Evolutionary conservation across 2,797 vertebrate genomes (phyloP), one percentile per base, ranked within the genome.

Genomic region (Phrynocephalus vlangalii): DNA sequence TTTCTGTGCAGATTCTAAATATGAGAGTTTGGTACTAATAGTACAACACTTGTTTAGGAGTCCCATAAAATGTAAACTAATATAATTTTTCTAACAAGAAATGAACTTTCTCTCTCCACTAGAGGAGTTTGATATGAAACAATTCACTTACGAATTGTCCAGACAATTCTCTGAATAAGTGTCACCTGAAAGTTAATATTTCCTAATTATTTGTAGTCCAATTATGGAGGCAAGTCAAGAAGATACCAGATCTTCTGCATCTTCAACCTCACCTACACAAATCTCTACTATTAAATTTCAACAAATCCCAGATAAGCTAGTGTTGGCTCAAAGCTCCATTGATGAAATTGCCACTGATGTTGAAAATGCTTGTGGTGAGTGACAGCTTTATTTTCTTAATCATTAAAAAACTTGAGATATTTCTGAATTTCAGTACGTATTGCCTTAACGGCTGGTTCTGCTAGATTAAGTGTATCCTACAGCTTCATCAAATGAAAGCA

Each of bases 221-320:
- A 98, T 98, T 88, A 95, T 98, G 92, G 98, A 99, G 96, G 96
- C 96, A 86, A 98, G 97, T 76, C 88, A 96, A 70, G 98, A 98
- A 95, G 96, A 96, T 71, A 97, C 96, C 63, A 95, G 86, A 11
- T 95, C 91, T 0, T 97, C 97, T 1, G 95, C 94, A 79, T 96
- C 95, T 80, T 97, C 96, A 10, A 93, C 94, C 78, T 97, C 96
- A 77, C 96, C 96, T 63, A 90, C 93, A 66, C 94, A 95, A 82
- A 94, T 79, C 1, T 97, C 95, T 82, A 90, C 93, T 70, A 93
- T 95, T 84, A 97, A 96, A 92, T 88, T 92, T 90, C 90, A 94
- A 84, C 95, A 93, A 22, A 90, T 97, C 75, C 91, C 95, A 33
- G 91, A 96, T 94, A 96, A 96, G 72, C 88, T 95, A 85, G 96